A percentile compares a stretch with the other conserved stretches of the same genome.
Evolutionary conservation across 2,113 vertebrate genomes (phyloP).

Genomic region (Miniopterus natalensis): DNA sequence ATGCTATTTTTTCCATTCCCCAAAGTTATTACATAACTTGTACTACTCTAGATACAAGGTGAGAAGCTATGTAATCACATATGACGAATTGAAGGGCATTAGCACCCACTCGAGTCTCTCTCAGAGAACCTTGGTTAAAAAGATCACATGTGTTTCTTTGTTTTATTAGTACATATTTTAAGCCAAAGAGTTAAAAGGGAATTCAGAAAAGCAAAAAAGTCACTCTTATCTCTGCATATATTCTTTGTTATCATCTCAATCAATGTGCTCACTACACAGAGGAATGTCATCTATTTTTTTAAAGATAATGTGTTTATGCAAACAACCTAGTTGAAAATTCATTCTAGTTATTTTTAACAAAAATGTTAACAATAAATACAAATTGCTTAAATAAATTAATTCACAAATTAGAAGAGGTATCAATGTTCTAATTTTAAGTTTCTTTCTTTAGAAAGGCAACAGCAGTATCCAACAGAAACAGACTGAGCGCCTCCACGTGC

Average conservation of each 20-base stretch:
- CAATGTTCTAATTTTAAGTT: neutral
- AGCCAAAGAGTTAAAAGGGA: neutral
- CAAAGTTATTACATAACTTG: neutral
- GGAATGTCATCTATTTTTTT: neutral
- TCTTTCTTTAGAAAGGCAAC: neutral
- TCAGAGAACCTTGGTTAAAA: neutral
- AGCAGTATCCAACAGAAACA: neutral
- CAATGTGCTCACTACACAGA: neutral
- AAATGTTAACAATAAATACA: neutral
- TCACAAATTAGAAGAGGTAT: neutral
- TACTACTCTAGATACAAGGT: neutral
- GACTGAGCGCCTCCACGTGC: neutral
- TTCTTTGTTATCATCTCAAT: neutral
- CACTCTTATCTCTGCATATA: neutral
- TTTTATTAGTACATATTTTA: slow-evolving; percentile 7
- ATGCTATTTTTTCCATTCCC: neutral
- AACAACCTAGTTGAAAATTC: neutral
- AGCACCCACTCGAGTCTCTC: neutral
- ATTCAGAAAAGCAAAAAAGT: neutral
- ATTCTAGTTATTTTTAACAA: neutral
- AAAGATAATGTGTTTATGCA: neutral
- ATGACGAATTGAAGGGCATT: neutral
- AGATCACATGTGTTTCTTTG: neutral
- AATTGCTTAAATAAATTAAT: neutral
- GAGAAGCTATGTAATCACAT: neutral